Conservation (phyloP, 2,113 vertebrate species). For the Urocolius indicus region DNA sequence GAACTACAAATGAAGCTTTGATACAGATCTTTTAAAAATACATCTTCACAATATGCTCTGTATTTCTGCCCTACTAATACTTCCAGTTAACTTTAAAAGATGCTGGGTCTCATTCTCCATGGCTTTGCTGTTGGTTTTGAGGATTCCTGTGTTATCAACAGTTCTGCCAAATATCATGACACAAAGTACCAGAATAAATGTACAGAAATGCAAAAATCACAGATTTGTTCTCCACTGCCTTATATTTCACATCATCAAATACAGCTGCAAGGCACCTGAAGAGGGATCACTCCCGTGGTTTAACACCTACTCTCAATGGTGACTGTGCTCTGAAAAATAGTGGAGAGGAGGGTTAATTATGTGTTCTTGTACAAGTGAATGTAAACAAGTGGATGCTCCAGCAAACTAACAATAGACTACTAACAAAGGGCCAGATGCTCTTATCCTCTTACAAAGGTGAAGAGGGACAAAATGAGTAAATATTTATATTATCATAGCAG, state of each 20-base stretch:
- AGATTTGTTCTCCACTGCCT: background rate
- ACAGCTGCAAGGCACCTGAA: background rate
- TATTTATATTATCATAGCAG: slow-evolving; percentile 31
- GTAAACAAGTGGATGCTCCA: slow-evolving; percentile 11
- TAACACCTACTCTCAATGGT: background rate
- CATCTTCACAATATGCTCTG: background rate
- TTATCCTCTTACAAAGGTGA: slow-evolving; percentile 34
- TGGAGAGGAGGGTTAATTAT: background rate
- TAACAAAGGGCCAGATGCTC: slow-evolving; percentile 50
- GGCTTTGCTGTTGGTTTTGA: background rate
- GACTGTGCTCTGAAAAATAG: background rate
- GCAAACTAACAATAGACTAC: background rate
- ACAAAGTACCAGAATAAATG: background rate
- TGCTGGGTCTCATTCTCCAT: background rate
- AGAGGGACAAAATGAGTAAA: slow-evolving; percentile 46
- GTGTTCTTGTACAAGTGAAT: background rate
- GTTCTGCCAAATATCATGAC: background rate
- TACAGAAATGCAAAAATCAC: background rate
- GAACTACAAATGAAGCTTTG: background rate
- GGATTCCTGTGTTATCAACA: background rate
- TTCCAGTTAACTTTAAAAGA: background rate
- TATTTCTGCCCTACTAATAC: background rate
- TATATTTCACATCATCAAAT: background rate
- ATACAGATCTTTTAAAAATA: background rate
- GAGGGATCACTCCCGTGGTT: background rate